Evolutionary conservation across 2,113 vertebrate genomes (phyloP).

Genomic region (Phalacrocorax carbo): DNA sequence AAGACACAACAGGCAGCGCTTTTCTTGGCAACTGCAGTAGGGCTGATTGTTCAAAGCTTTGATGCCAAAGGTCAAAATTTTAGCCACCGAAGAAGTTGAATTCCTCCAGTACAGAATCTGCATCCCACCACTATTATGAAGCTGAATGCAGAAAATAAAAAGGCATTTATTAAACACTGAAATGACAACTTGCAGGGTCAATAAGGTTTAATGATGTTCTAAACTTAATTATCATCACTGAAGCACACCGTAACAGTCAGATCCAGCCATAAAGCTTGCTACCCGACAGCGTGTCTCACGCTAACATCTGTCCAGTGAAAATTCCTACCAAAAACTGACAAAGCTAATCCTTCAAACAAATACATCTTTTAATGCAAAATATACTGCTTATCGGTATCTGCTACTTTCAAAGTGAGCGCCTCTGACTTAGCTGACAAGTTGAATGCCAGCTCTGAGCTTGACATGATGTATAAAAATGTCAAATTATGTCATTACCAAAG

Average conservation of each 20-base stretch:
- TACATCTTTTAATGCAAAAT: background rate
- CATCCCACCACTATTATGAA: background rate
- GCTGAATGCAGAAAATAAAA: background rate
- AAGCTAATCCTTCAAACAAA: background rate
- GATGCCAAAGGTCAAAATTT: background rate
- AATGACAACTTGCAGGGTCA: background rate
- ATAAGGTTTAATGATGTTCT: background rate
- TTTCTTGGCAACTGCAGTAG: background rate
- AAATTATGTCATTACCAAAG: slow-evolving; percentile 41
- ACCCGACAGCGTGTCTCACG: accelerated
- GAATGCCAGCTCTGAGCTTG: slow-evolving; percentile 2
- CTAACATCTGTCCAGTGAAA: background rate
- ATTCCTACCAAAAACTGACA: background rate
- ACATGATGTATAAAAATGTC: background rate
- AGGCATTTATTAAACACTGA: background rate
- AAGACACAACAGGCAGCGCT: background rate
- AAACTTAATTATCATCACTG: background rate
- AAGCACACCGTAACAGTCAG: background rate
- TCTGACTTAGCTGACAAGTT: background rate
- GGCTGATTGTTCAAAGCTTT: background rate
- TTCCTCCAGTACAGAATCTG: background rate
- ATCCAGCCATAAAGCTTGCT: background rate
- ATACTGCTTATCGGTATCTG: accelerated
- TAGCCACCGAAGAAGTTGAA: background rate
- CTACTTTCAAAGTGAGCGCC: background rate